Base-by-base conservation (phyloP, 2,797 vertebrate genomes). In the Sardinella longiceps region DNA sequence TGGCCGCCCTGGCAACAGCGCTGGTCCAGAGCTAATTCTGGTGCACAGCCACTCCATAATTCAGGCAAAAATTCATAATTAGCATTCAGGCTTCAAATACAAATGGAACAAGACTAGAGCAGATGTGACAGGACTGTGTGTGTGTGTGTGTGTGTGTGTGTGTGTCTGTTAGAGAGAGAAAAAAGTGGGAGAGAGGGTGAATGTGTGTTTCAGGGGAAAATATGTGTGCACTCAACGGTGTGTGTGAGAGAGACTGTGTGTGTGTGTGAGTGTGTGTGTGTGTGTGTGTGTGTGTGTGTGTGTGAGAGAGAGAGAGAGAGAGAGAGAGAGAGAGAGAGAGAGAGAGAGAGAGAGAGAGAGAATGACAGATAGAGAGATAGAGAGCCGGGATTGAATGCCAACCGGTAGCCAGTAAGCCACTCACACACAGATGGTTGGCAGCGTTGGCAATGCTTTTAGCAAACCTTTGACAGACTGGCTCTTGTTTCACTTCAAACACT, bases 81-180 rank as follows among this genome's bases (percentile, higher is more conserved):
- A 82, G 85, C 84, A 50, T 86, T 84, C 85, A 60, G 81, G 80
- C 83, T 88, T 89, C 84, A 89, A 87, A 88, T 87, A 80, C 70
- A 45, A 46, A 80, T 20, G 56, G 25, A n/a, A 63, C 12, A 28
- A 7, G 18, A 4, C 12, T 30, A 45, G 30, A 48, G 25, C 18
- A 70, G 56, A n/a, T 48, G 10, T 60, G 58, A 50, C 25, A 28
- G 25, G 9, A 12, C 10, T 14, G 58, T 30, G 58, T 30, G 58
- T 63, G 58, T 63, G 58, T 63, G 58, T 63, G 58, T 63, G 58
- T 63, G 58, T 30, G 58, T 58, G 56, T 58, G 56, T 56, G 58
- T 60, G 56, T 58, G 56, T 58, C 20, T 58, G 56, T 58, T 1
- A 23, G 58, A 53, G 11, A 53, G 51, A 18, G 1, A 23, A 60